Evolutionary conservation across 53 echinoderm and acorn worm species (phyloP).

Genomic region (Apostichopus leukothele): DNA sequence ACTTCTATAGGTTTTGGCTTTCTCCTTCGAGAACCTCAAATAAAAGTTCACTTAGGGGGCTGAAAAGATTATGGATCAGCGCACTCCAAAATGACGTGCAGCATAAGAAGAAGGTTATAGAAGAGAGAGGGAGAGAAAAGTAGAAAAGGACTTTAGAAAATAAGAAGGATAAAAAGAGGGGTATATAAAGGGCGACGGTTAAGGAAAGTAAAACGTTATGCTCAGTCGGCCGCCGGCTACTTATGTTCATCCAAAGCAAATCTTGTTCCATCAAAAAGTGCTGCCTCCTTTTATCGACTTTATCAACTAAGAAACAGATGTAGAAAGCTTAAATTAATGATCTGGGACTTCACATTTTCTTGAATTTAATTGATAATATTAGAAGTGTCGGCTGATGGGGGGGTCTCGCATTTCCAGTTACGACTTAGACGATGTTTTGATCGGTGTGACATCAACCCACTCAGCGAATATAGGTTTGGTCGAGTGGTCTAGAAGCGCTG

Average conservation of each 20-base stretch:
- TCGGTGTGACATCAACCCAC: not conserved
- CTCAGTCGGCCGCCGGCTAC: slow-evolving; percentile 29
- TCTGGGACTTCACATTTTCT: not conserved
- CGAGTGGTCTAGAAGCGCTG: not conserved
- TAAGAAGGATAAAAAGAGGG: not conserved
- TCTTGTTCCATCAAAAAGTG: not conserved
- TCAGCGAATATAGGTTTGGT: not conserved
- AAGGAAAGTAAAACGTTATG: not conserved
- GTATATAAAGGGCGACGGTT: not conserved
- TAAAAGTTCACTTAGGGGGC: slow-evolving; percentile 44
- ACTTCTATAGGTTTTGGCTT: not conserved
- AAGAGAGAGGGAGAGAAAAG: not conserved
- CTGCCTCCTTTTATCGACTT: slow-evolving; percentile 21
- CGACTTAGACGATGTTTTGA: not conserved
- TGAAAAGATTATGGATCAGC: slow-evolving; percentile 37
- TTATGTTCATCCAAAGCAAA: slow-evolving; percentile 14
- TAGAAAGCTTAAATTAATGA: slow-evolving; percentile 31
- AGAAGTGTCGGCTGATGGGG: not conserved
- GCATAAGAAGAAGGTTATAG: not conserved
- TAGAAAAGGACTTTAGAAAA: slow-evolving; percentile 26
- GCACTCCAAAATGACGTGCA: slow-evolving; percentile 31
- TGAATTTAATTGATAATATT: not conserved
- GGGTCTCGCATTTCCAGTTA: not conserved
- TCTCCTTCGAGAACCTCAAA: slow-evolving; percentile 21
- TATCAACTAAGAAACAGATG: slow-evolving; percentile 29